Evolutionary conservation across 2,113 vertebrate species (phyloP).

Genomic region (Macaca nemestrina): DNA sequence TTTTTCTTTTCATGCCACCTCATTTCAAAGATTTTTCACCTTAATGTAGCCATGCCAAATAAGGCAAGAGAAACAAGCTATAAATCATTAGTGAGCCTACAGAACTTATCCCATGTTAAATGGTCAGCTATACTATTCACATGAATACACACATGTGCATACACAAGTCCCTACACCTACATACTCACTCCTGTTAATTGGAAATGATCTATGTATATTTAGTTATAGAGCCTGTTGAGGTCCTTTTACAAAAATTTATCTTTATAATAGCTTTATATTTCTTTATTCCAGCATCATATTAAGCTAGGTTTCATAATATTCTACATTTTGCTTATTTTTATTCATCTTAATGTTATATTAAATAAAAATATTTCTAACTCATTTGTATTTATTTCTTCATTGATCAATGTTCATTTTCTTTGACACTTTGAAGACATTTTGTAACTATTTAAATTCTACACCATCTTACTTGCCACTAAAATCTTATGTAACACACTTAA

Average conservation of each 20-base stretch:
- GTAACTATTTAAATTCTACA: background rate
- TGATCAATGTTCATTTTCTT: background rate
- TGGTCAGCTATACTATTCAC: background rate
- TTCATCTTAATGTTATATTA: background rate
- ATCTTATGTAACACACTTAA: background rate
- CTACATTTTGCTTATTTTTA: background rate
- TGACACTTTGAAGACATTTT: background rate
- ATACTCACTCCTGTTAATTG: background rate
- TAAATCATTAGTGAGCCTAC: background rate
- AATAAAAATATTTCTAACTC: background rate
- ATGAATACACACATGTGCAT: background rate
- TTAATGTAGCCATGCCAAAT: background rate
- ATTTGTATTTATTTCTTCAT: background rate
- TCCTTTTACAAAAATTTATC: background rate
- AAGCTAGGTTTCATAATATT: background rate
- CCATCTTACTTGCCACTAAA: background rate
- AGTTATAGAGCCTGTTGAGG: background rate
- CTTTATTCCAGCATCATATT: background rate
- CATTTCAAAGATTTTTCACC: conserved; percentile 18
- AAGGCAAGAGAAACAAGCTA: background rate
- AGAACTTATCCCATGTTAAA: background rate
- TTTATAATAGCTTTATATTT: background rate
- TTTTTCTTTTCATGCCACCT: background rate
- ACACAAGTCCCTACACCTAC: background rate
- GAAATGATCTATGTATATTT: background rate